Percentiles rank a stretch among this genome's conserved stretches.
phyloP scores from a whole-genome alignment of 2,797 vertebrate species.

The Chromobotia macracanthus region DNA sequence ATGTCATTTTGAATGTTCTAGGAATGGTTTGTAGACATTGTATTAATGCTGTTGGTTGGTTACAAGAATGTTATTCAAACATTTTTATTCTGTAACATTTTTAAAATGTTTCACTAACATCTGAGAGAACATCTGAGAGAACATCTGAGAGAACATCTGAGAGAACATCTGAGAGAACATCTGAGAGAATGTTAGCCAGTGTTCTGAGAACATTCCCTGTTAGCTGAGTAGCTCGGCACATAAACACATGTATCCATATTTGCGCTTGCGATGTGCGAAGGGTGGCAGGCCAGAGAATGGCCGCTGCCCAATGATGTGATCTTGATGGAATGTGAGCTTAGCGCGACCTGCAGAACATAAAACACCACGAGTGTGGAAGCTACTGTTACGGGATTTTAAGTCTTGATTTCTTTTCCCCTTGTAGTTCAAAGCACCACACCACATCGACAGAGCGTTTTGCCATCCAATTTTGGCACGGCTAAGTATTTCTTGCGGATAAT shows the following conservation, averaged over 20 bases:
- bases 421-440: conserved; percentile 5
- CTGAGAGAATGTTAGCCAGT: no score
- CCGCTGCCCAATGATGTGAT: conserved; percentile 23
- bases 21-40: no score
- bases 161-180: no score
- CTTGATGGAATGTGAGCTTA: neutral
- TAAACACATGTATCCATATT: neutral
- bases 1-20: no score
- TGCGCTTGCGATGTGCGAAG: neutral
- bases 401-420: conserved; percentile 16
- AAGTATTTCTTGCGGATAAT: no score
- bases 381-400: conserved; percentile 45
- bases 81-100: no score
- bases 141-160: no score
- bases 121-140: no score
- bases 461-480: neutral
- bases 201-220: no score
- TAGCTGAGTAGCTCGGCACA: conserved; percentile 49
- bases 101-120: no score
- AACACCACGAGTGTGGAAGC: neutral
- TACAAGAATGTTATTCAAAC: no score
- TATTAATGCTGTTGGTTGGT: no score
- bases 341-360: neutral
- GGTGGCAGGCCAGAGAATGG: conserved; percentile 26
- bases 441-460: conserved; percentile 7